Percentiles rank a stretch among this genome's conserved stretches.
Conservation (phyloP, 2,113 vertebrate genomes). For the Phoenicopterus ruber region DNA sequence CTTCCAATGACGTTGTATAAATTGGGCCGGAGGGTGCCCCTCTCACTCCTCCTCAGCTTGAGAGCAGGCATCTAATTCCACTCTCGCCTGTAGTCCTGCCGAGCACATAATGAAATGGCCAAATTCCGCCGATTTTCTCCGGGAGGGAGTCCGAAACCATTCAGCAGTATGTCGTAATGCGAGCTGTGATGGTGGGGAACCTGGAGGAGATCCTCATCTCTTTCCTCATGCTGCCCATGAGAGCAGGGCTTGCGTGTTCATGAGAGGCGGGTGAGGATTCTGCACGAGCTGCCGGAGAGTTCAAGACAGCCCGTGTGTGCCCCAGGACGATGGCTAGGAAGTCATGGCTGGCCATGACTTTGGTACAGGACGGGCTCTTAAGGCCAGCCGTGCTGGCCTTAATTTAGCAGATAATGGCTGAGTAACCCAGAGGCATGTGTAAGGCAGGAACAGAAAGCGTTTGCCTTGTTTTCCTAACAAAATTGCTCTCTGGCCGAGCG, state of each 20-base stretch:
- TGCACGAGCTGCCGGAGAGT: background rate
- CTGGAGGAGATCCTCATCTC: background rate
- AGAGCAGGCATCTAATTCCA: background rate
- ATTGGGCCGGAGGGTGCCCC: background rate
- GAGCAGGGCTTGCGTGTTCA: background rate
- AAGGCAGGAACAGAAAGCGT: background rate
- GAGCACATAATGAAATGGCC: background rate
- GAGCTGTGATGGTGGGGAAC: background rate
- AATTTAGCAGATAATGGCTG: slow-evolving; percentile 16
- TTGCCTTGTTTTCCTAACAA: background rate
- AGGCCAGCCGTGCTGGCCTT: background rate
- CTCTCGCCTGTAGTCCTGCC: background rate
- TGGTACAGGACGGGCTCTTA: background rate
- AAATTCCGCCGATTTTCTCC: background rate
- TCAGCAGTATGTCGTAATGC: accelerated
- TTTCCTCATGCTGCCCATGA: accelerated
- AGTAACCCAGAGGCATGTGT: background rate
- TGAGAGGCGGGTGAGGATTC: accelerated
- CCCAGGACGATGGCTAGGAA: accelerated
- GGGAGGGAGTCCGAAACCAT: background rate
- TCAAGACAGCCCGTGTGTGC: background rate
- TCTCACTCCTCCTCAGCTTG: background rate
- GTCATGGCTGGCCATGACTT: background rate
- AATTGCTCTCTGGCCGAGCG: background rate
- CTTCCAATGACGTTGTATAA: background rate